Percentiles rank a stretch among this genome's conserved stretches.
Evolutionary conservation across 2,888 invertebrate genomes (phyloP).

Genomic region (Lepeophtheirus nordmannii): DNA sequence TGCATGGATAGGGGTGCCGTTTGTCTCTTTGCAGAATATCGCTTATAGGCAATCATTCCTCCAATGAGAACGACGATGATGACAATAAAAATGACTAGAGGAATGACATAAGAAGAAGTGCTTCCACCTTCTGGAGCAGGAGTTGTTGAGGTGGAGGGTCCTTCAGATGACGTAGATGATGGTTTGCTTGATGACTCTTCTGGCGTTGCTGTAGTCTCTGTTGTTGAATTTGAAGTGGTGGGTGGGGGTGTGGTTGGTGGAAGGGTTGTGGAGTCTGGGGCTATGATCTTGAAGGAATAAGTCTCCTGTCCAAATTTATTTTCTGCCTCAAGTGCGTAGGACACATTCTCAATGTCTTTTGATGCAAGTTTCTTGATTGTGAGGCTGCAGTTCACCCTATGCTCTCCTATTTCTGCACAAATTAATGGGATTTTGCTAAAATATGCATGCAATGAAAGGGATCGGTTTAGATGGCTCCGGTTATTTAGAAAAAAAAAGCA

Average conservation of each 20-base stretch:
- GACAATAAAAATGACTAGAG: not conserved
- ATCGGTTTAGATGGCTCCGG: too few species aligned
- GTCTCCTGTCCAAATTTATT: not conserved
- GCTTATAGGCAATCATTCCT: slow-evolving; percentile 5
- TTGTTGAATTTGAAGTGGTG: not conserved
- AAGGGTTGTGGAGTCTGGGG: not conserved
- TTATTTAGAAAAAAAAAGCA: not conserved
- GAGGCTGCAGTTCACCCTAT: not conserved
- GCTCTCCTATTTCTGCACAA: not conserved
- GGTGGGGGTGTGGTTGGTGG: not conserved
- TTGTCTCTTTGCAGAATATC: slow-evolving; percentile 1
- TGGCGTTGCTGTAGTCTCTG: not conserved
- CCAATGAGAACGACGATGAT: not conserved
- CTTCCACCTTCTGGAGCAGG: not conserved
- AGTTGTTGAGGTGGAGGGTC: not conserved
- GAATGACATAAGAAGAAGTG: not conserved
- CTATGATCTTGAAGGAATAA: not conserved
- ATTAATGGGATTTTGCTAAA: not conserved
- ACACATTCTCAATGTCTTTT: not conserved
- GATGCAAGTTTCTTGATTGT: not conserved
- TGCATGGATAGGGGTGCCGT: not conserved
- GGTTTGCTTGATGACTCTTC: not conserved
- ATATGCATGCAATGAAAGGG: not conserved
- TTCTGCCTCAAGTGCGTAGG: not conserved
- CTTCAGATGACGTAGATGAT: not conserved